These are phyloP conservation scores for Sapayoa aenigma DNA, from an alignment of 2,113 vertebrate genomes.

Conservation along the genomic window DNA sequence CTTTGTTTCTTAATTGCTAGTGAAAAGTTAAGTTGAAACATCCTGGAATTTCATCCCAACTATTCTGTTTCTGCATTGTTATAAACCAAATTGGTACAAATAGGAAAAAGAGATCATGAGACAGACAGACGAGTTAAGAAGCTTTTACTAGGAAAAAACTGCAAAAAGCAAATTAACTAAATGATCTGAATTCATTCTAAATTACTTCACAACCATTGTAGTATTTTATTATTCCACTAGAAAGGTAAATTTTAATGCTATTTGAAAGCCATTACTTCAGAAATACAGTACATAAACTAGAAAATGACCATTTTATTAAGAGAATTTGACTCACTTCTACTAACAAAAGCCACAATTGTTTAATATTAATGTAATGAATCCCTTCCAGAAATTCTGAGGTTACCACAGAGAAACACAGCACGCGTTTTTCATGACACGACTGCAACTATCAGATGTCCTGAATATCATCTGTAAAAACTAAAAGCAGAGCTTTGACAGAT, in stretches of 20 bases:
- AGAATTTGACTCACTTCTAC: conserved; percentile 17
- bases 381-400: not conserved
- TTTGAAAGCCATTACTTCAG: conserved; percentile 6
- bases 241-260: conserved; percentile 3
- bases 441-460: not conserved
- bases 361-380: not conserved
- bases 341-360: not conserved
- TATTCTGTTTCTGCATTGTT: not conserved
- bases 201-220: not conserved
- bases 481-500: not conserved
- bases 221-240: not conserved
- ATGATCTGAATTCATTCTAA: not conserved
- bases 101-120: not conserved
- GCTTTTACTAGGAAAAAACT: not conserved
- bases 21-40: not conserved
- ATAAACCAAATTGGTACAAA: not conserved
- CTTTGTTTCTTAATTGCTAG: not conserved
- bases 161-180: not conserved
- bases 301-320: conserved; percentile 34
- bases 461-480: not conserved
- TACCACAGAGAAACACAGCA: not conserved
- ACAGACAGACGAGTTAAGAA: not conserved
- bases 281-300: not conserved
- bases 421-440: not conserved
- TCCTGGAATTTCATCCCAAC: not conserved